Conservation (phyloP, 2,113 vertebrate species). For the Zosterops pallidus region DNA sequence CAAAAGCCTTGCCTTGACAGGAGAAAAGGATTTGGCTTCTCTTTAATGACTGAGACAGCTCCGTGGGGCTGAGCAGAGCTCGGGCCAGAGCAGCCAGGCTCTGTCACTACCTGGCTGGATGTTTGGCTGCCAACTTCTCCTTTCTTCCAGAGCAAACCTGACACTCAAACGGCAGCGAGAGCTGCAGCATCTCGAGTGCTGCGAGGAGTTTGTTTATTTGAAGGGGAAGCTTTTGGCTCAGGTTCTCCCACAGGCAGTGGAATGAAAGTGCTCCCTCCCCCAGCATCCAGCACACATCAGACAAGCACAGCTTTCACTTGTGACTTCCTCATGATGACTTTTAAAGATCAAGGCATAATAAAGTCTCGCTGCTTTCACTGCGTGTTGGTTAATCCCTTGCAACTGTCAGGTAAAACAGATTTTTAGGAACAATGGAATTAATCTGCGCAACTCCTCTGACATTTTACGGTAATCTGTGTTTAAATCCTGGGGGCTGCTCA, state of each 20-base stretch:
- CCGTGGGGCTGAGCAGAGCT: background rate
- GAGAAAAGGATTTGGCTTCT: background rate
- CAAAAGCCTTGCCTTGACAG: background rate
- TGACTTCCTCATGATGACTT: background rate
- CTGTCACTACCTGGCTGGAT: background rate
- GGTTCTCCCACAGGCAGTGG: background rate
- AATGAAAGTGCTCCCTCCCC: background rate
- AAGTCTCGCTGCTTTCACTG: conserved; percentile 28
- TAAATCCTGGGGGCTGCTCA: conserved; percentile 29
- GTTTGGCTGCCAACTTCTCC: background rate
- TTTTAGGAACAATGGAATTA: conserved; percentile 44
- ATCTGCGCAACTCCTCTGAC: background rate
- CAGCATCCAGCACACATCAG: background rate
- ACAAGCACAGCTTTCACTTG: background rate
- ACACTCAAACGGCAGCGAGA: background rate
- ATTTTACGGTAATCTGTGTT: background rate
- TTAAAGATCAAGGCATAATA: conserved; percentile 35
- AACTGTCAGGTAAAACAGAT: conserved; percentile 37
- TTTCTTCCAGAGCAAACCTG: background rate
- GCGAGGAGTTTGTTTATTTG: conserved; percentile 28
- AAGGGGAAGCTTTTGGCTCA: background rate
- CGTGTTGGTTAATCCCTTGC: conserved; percentile 29
- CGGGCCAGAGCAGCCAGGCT: background rate
- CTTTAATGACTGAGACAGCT: background rate
- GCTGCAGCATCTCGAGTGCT: background rate